Percentiles rank a stretch among this genome's conserved stretches.
Evolutionary conservation across 2,797 vertebrate species (phyloP).

Genomic region (Mormyrops boulengeri): DNA sequence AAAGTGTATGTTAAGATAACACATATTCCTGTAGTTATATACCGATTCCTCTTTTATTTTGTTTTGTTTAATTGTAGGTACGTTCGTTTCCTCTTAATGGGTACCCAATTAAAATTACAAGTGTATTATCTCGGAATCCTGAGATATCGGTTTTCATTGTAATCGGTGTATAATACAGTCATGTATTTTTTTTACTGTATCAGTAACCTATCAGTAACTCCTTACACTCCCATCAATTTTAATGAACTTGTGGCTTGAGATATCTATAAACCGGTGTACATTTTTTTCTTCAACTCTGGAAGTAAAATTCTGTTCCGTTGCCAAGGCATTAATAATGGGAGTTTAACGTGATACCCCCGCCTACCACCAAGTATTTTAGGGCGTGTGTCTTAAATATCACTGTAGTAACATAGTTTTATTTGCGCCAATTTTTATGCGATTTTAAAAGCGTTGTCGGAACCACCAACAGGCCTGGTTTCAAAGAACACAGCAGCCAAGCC

Average conservation of each 20-base stretch:
- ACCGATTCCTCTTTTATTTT: not conserved
- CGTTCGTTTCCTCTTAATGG: not conserved
- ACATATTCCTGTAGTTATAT: not conserved
- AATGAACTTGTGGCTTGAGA: not conserved
- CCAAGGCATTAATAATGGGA: not conserved
- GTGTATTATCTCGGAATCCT: not conserved
- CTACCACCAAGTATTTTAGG: not conserved
- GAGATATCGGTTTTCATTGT: not conserved
- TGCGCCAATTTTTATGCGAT: conserved; percentile 26
- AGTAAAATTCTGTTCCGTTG: not conserved
- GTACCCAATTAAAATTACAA: not conserved
- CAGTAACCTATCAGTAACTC: not conserved
- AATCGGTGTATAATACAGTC: not conserved
- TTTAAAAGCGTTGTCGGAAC: conserved; percentile 29
- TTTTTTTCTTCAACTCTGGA: not conserved
- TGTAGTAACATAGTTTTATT: conserved; percentile 14
- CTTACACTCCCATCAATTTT: not conserved
- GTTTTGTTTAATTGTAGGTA: not conserved
- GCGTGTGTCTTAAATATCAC: conserved; percentile 13
- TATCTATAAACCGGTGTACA: not conserved
- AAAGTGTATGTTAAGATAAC: not conserved
- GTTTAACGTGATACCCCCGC: conserved; percentile 8
- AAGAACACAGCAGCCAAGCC: conserved; percentile 60
- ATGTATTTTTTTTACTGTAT: not conserved
- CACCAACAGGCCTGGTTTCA: conserved; percentile 30